These are phyloP conservation scores for Psilanteris sp. DNA, from an alignment of 1,140 invertebrate species.

Conservation along the genomic window DNA sequence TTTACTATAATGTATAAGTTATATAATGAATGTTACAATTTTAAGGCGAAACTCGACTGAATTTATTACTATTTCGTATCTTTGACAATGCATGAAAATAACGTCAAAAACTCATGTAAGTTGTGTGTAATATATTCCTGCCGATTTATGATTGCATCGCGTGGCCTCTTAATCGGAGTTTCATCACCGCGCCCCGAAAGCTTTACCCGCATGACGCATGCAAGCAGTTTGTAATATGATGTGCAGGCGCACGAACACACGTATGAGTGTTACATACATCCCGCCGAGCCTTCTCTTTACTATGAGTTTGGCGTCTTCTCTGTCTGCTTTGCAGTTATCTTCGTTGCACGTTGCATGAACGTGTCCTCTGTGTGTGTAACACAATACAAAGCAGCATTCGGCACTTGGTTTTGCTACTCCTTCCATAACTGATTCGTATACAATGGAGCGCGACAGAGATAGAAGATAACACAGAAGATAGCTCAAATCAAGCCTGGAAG, in stretches of 20 bases:
- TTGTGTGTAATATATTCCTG: slow-evolving; percentile 42
- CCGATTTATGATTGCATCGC: slow-evolving; percentile 59
- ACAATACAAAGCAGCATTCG: slow-evolving; percentile 66
- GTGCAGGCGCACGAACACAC: slow-evolving; percentile 64
- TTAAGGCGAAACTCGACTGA: too few relatives aligned
- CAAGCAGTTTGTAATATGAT: slow-evolving; percentile 71
- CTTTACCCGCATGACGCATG: slow-evolving; percentile 63
- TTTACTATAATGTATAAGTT: too few relatives aligned
- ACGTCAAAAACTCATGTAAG: slow-evolving; percentile 51
- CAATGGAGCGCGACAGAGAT: slow-evolving; percentile 56
- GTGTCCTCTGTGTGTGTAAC: slow-evolving; percentile 49
- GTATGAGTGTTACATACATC: slow-evolving; percentile 64
- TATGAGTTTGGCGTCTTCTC: slow-evolving; percentile 59
- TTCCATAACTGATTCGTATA: slow-evolving; percentile 60
- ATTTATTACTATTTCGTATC: slow-evolving; percentile 38
- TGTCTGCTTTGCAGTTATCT: slow-evolving; percentile 10
- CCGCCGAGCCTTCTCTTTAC: slow-evolving; percentile 66
- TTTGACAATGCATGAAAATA: slow-evolving; percentile 36
- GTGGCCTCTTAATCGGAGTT: slow-evolving; percentile 59
- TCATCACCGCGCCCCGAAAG: slow-evolving; percentile 59
- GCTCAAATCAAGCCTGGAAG: slow-evolving; percentile 37
- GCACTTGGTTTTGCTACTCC: slow-evolving; percentile 63
- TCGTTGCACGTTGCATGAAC: slow-evolving; percentile 42
- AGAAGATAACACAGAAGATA: slow-evolving; percentile 4
- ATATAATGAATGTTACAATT: too few relatives aligned